Conservation (phyloP, 2,797 vertebrate genomes). For the Argya squamiceps region DNA sequence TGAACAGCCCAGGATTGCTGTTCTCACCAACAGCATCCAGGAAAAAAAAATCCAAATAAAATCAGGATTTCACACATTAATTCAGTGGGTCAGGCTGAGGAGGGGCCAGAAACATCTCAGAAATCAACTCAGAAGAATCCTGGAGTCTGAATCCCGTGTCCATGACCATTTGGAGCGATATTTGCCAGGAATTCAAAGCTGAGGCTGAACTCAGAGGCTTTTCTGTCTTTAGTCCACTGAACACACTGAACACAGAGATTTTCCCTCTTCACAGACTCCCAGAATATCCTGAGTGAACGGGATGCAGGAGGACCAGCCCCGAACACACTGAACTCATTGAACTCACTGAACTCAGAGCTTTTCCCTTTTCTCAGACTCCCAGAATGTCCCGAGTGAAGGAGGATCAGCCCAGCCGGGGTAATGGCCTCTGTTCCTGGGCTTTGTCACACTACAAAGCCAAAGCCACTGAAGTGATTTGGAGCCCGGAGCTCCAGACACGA, state of each 20-base stretch:
- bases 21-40: too few relatives aligned
- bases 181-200: neutral
- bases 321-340: too few relatives aligned
- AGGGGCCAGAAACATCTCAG: neutral
- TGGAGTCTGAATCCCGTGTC: neutral
- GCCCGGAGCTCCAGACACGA: neutral
- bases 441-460: neutral
- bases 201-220: neutral
- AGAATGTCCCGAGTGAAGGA: too few relatives aligned
- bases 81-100: neutral
- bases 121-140: neutral
- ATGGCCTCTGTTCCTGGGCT: accelerated
- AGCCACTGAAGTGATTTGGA: neutral
- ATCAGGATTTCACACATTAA: neutral
- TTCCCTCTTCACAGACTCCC: neutral
- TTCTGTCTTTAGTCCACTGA: neutral
- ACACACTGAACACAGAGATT: neutral
- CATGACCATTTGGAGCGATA: neutral
- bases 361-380: neutral
- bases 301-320: too few relatives aligned
- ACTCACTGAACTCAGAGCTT: too few relatives aligned
- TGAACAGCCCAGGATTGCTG: too few relatives aligned
- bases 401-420: neutral
- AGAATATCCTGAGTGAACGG: too few relatives aligned
- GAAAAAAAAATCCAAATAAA: too few relatives aligned